A percentile compares a stretch with the other conserved stretches of the same genome.
These are phyloP conservation scores for Notocelia uddmanniana DNA, from an alignment of 2,888 invertebrate species.

Conservation along the genomic window DNA sequence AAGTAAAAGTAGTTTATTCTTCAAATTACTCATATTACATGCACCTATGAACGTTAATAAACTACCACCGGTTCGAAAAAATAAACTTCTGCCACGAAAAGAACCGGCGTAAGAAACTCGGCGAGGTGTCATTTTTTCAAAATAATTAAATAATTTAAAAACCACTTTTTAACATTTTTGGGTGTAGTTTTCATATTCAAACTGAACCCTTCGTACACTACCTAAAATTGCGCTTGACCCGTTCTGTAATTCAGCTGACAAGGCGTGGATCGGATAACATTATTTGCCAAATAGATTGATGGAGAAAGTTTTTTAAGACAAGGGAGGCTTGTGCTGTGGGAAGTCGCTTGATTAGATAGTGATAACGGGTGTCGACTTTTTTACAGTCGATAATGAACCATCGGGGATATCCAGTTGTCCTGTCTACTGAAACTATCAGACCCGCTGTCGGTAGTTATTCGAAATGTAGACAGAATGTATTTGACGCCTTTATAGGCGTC, in stretches of 20 bases:
- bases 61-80: no score
- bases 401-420: neutral
- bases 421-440: neutral
- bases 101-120: no score
- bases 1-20: no score
- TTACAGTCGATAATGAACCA: slow-evolving; percentile 9
- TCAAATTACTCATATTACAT: no score
- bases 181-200: neutral
- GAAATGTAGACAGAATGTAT: neutral
- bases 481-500: no score
- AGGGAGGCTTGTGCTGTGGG: slow-evolving; percentile 11
- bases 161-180: no score
- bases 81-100: no score
- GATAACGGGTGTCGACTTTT: neutral
- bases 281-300: slow-evolving; percentile 44
- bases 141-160: no score
- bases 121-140: no score
- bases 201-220: slow-evolving; percentile 4
- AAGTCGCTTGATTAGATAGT: slow-evolving; percentile 22
- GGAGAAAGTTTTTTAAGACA: slow-evolving; percentile 34
- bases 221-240: neutral
- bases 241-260: slow-evolving; percentile 36
- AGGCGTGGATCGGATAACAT: slow-evolving; percentile 40
- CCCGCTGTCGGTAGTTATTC: neutral
- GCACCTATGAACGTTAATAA: no score